Percentiles rank a stretch among this genome's conserved stretches.
phyloP scores from a whole-genome alignment of 2,113 vertebrate genomes.

The Indicator indicator region DNA sequence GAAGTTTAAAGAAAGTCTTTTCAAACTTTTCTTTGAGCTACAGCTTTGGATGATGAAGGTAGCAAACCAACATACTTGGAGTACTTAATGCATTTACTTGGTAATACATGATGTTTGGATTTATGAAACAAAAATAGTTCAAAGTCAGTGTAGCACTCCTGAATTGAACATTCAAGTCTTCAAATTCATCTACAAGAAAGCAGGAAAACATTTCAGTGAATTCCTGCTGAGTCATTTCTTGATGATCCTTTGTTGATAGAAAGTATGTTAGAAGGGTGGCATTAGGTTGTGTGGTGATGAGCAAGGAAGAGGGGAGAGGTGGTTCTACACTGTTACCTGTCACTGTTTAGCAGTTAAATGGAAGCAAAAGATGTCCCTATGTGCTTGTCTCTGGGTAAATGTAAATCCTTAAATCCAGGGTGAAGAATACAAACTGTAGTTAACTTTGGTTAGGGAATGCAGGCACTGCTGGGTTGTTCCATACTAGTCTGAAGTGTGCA shows the following conservation, averaged over 20 bases:
- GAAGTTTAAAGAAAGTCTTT: neutral
- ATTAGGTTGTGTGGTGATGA: neutral
- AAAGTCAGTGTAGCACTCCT: neutral
- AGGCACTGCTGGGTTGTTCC: neutral
- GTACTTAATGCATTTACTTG: neutral
- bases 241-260: neutral
- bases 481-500: neutral
- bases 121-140: neutral
- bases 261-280: neutral
- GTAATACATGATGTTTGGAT: neutral
- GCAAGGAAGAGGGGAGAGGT: neutral
- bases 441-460: neutral
- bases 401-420: neutral
- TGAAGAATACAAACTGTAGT: neutral
- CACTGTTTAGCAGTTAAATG: neutral
- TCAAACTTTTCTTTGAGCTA: neutral
- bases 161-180: neutral
- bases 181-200: neutral
- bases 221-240: neutral
- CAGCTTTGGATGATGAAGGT: neutral
- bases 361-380: neutral
- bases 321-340: neutral
- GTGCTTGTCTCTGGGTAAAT: neutral
- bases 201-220: neutral
- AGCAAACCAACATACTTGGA: neutral